Conservation (phyloP, 2,113 vertebrate genomes). For the Hyla sarda region DNA sequence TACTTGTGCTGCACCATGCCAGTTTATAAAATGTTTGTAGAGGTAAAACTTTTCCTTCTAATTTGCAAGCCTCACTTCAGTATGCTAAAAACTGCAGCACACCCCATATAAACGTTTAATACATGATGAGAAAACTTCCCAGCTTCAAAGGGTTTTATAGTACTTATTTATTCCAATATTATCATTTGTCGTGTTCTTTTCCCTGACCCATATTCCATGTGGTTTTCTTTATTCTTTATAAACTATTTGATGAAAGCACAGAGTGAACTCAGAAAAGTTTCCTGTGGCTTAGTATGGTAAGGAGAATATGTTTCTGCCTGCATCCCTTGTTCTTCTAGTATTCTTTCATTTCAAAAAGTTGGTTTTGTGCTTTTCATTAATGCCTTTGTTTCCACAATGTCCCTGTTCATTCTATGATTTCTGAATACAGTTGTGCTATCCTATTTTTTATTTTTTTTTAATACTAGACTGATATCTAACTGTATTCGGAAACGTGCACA, state of each 20-base stretch:
- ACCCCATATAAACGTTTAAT: conserved; percentile 30
- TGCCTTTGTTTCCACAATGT: neutral
- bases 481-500: no score
- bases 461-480: no score
- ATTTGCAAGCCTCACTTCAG: conserved; percentile 45
- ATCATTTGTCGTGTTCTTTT: neutral
- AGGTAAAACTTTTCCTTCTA: conserved; percentile 44
- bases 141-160: conserved; percentile 41
- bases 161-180: conserved; percentile 33
- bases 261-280: neutral
- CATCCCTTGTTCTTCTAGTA: neutral
- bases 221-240: conserved; percentile 27
- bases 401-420: neutral
- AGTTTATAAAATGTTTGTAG: conserved; percentile 38
- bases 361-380: neutral
- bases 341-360: neutral
- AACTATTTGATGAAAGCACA: conserved; percentile 15
- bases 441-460: no score
- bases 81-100: conserved; percentile 45
- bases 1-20: conserved; percentile 12
- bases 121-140: conserved; percentile 30
- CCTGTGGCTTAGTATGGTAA: neutral
- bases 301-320: neutral
- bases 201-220: conserved; percentile 13
- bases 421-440: neutral